Conservation (phyloP, 2,888 invertebrate species). For the Sericinus montela region DNA sequence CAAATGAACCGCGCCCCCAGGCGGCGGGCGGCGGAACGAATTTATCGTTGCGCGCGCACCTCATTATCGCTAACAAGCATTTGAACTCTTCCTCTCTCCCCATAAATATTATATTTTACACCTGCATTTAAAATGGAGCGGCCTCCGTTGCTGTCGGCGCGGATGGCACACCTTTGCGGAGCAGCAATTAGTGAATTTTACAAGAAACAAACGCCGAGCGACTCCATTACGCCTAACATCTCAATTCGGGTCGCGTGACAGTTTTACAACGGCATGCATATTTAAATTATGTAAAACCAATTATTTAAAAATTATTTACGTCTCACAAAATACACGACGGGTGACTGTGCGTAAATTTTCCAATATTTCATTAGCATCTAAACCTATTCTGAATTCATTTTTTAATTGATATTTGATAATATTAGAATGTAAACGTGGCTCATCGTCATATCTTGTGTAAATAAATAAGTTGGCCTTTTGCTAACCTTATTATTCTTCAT, state of each 20-base stretch:
- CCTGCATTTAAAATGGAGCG: constrained; percentile 50
- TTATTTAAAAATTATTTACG: constrained; percentile 6
- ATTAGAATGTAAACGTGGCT: too few relatives aligned
- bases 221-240: neutral
- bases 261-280: neutral
- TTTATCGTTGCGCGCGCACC: constrained; percentile 70
- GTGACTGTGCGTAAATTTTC: neutral
- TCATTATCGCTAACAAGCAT: constrained; percentile 76
- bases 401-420: too few relatives aligned
- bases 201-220: constrained; percentile 27
- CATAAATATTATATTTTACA: constrained; percentile 77
- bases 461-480: too few relatives aligned
- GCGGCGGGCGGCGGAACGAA: constrained; percentile 61
- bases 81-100: constrained; percentile 67
- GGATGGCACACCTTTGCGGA: constrained; percentile 1
- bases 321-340: neutral
- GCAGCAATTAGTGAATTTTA: constrained; percentile 23
- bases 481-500: too few relatives aligned
- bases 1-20: constrained; percentile 67
- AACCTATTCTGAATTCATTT: too few relatives aligned
- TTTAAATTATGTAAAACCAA: neutral
- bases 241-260: constrained; percentile 5
- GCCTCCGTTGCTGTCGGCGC: constrained; percentile 12
- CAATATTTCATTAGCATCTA: neutral
- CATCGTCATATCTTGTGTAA: too few relatives aligned